Base-by-base conservation (phyloP, 2,888 invertebrate species). In the Tinea pellionella region DNA sequence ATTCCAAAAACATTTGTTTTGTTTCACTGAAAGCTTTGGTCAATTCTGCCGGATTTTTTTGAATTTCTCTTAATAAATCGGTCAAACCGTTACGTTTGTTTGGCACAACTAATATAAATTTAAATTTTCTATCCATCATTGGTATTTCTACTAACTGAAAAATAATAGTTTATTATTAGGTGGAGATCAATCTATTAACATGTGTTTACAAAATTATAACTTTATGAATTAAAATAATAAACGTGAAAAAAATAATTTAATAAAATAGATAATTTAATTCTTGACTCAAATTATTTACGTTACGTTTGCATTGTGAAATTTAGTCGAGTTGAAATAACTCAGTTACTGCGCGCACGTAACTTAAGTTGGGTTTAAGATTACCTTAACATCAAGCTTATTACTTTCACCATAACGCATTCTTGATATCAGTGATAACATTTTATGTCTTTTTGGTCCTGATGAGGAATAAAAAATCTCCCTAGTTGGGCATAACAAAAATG, bases 41-140 rank as follows among this genome's bases (percentile, higher is more conserved):
- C 7, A 57, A n/a, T 1, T 13, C 1, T 3, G 8, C 1, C 12
- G 57, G 13, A 57, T 57, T 13, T 6, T 32, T 15, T 8, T 30
- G 9, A 3, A 57, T 32, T 32, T 15, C 6, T 65, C 89, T 87
- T 0, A 74, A 67, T 0, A 65, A 37, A 1, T 62, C 61, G 77
- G 85, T 73, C 43, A 69, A 69, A 0, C 72, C 59, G 12, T 59
- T 83, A 19, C 80, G 78, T 15, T 88, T 70, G 59, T 90, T 88
- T 0, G 96, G 96, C 61, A 96, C 77, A 19, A 96, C 77, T 53
- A 96, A 84, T 0, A 95, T 67, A 89, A 96, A 91, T 43, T 91
- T 90, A 8, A 92, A 72, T 53, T 90, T 80, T 0, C 85, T 78
- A 16, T 90, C 90, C 61, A 80, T 74, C 68, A 95, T 96, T 0